Percentiles rank a stretch among this genome's conserved stretches.
phyloP scores from a whole-genome alignment of 2,113 vertebrate species.

The Hystrix cristata region DNA sequence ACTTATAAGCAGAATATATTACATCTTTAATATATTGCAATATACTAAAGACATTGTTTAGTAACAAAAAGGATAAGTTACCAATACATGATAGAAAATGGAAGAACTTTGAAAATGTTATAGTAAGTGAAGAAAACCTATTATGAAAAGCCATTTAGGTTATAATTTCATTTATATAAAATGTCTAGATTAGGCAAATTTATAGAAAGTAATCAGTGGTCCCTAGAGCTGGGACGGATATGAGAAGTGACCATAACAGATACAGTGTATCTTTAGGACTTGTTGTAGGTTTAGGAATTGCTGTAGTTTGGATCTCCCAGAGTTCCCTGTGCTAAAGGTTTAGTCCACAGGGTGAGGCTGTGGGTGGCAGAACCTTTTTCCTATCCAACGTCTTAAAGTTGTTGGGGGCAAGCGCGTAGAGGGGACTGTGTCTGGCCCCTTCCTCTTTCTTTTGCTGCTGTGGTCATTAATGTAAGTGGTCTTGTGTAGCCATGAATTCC shows the following conservation, averaged over 20 bases:
- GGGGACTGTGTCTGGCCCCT: too few species aligned
- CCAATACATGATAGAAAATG: neutral
- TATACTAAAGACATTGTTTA: neutral
- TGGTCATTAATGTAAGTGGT: neutral
- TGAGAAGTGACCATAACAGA: neutral
- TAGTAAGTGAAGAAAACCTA: neutral
- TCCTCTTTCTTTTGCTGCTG: neutral
- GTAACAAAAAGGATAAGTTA: neutral
- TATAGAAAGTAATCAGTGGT: neutral
- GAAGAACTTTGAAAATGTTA: neutral
- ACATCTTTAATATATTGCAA: neutral
- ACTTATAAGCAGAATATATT: neutral
- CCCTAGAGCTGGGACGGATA: neutral
- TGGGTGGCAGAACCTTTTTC: neutral
- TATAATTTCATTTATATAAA: slow-evolving; percentile 6
- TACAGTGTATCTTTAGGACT: neutral
- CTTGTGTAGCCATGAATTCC: neutral
- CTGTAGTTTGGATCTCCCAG: neutral
- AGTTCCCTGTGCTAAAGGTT: neutral
- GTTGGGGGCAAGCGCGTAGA: neutral
- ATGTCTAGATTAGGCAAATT: slow-evolving; percentile 4
- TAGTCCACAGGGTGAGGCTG: neutral
- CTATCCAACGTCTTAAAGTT: neutral
- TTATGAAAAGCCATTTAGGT: neutral
- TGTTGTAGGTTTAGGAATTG: neutral